Percentiles rank a stretch among this genome's conserved stretches.
These are phyloP conservation scores for Dyspetes luteomarginatus DNA, from an alignment of 2,888 invertebrate species.

Conservation along the genomic window DNA sequence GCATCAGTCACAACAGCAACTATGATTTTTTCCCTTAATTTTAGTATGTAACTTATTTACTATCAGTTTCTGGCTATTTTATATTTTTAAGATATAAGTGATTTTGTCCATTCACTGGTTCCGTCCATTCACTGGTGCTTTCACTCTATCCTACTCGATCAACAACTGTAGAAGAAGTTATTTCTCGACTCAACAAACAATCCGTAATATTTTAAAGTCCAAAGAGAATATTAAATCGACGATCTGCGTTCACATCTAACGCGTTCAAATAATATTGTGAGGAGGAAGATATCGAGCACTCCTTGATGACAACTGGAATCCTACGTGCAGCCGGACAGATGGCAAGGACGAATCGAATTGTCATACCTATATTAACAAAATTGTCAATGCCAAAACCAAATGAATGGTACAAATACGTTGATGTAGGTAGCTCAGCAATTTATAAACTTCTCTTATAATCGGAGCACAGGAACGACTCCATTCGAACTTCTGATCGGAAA, in stretches of 20 bases:
- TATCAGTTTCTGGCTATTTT: not conserved
- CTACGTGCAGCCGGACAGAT: constrained; percentile 65
- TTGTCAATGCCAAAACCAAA: constrained; percentile 28
- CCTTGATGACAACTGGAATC: constrained; percentile 73
- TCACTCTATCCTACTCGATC: no score
- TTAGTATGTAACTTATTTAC: not conserved
- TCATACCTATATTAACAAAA: constrained; percentile 59
- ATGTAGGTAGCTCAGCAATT: constrained; percentile 8
- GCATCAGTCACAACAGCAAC: not conserved
- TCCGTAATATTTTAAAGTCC: constrained; percentile 62
- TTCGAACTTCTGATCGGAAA: constrained; percentile 17
- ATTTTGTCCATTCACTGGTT: not conserved
- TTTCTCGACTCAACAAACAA: no score
- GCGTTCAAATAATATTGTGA: constrained; percentile 50
- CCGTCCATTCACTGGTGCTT: no score
- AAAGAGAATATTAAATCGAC: constrained; percentile 59
- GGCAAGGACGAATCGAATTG: constrained; percentile 39
- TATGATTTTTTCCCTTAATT: not conserved
- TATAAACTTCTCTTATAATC: constrained; percentile 1
- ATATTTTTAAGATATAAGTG: not conserved
- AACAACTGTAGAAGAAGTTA: no score
- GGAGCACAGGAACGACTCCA: not conserved
- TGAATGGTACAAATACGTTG: constrained; percentile 10
- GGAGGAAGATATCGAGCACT: constrained; percentile 50
- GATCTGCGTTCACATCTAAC: constrained; percentile 66